These are phyloP conservation scores for Aurelia coerulea DNA, from an alignment of 30 jellyfish, hydroid and myxozoan species.

Conservation along the genomic window DNA sequence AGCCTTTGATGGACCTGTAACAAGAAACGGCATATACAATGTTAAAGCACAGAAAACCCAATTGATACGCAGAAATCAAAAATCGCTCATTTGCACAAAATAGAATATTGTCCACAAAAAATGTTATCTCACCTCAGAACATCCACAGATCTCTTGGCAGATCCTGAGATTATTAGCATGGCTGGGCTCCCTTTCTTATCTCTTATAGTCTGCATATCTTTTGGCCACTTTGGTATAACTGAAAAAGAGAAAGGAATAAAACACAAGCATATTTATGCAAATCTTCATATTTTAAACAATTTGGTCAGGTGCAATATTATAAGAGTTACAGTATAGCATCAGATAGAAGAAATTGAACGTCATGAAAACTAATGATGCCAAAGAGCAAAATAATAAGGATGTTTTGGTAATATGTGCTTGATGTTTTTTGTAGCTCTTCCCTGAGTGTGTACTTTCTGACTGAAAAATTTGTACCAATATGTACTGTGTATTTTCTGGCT, in stretches of 20 bases:
- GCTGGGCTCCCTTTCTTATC: slow-evolving; percentile 58
- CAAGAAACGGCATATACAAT: not conserved
- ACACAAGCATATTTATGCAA: not conserved
- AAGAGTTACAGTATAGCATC: too few relatives aligned
- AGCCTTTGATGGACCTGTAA: slow-evolving; percentile 68
- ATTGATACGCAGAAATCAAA: too few relatives aligned
- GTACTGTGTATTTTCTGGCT: not conserved
- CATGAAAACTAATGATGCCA: too few relatives aligned
- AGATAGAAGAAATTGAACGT: too few relatives aligned
- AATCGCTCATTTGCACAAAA: not conserved
- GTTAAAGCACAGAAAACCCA: too few relatives aligned
- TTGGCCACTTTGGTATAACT: slow-evolving; percentile 80
- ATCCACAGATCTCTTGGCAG: slow-evolving; percentile 83
- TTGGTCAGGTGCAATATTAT: too few relatives aligned
- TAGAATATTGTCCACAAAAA: not conserved
- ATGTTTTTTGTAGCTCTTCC: too few relatives aligned
- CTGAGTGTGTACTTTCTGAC: too few relatives aligned
- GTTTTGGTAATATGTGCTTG: too few relatives aligned
- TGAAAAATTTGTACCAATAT: too few relatives aligned
- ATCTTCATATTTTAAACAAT: too few relatives aligned
- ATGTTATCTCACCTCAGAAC: slow-evolving; percentile 57
- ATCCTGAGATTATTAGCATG: slow-evolving; percentile 55
- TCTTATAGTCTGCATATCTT: slow-evolving; percentile 6
- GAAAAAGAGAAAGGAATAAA: not conserved
- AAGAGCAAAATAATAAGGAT: too few relatives aligned